Conservation (phyloP, 2,113 vertebrate species). For the Suricata suricatta region DNA sequence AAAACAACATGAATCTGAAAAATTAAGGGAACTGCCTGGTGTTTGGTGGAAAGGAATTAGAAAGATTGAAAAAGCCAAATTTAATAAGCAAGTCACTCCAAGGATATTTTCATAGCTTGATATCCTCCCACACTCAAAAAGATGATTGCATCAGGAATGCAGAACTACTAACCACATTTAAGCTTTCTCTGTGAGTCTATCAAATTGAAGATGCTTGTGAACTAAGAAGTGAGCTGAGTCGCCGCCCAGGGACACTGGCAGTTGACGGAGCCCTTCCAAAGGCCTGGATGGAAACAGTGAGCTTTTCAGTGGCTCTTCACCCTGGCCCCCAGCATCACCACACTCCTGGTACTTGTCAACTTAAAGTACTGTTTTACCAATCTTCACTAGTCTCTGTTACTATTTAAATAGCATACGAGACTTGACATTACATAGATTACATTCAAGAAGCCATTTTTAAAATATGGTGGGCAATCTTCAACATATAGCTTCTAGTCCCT, state of each 20-base stretch:
- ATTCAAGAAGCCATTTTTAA: constrained; percentile 12
- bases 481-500: background rate
- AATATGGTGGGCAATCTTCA: background rate
- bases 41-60: constrained; percentile 8
- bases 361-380: background rate
- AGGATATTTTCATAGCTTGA: constrained; percentile 49
- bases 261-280: background rate
- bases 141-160: constrained; percentile 36
- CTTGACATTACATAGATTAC: background rate
- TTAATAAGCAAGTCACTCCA: constrained; percentile 57
- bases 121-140: constrained; percentile 53
- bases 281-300: background rate
- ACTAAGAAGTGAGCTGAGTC: background rate
- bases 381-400: background rate
- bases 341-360: background rate
- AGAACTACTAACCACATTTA: background rate
- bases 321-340: background rate
- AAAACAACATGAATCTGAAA: constrained; percentile 52
- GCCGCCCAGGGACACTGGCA: background rate
- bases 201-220: background rate
- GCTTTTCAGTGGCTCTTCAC: background rate
- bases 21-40: constrained; percentile 36
- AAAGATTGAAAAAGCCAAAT: constrained; percentile 23
- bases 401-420: background rate
- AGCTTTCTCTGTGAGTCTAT: constrained; percentile 23